Base-by-base conservation (phyloP, 2,797 vertebrate genomes). In the Gorsachius magnificus region DNA sequence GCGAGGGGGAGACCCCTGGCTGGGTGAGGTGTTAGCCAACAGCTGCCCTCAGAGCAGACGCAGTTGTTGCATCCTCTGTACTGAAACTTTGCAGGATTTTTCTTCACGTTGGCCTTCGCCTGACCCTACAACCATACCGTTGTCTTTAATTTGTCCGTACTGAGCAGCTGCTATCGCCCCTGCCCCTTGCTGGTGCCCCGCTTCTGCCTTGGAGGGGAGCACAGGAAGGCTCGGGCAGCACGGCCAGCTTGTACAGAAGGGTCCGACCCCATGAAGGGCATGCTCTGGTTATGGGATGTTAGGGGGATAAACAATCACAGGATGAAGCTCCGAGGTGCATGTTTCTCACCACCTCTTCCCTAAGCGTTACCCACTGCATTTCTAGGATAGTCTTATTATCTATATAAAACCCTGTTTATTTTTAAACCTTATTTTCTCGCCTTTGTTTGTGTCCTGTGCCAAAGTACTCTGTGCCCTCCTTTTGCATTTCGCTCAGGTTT, bases 221-320 rank as follows among this genome's bases (percentile, higher is more conserved):
- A 2, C 33, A 43, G 26, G 33, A 35, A 28, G 25, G 18, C 26
- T 70, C 35, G 70, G 65, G 45, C 33, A 68, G 38, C 56, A 46
- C 51, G 35, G 38, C 13, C 53, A 66, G 28, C 46, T 65, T 43
- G 38, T 26, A 10, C 6, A 0, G 5, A 3, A 69, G 13, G 35
- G 25, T 56, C 43, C 5, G 6, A 1, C 25, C 33, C 33, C 50
- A 33, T 0, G 0, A 64, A 25, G 33, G 50, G 3, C 0, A 0
- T 24, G 10, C 28, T 70, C 33, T 93, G 66, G 19, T 48, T 35
- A 9, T 4, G 9, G 58, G n/a, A 17, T 54, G 9, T 36, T 15
- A 43, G 38, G 75, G 33, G 24, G 33, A 69, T 13, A 54, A 90
- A 65, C 8, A 17, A 64, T 22, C 24, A 54, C 54, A 31, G n/a